phyloP scores from a whole-genome alignment of 2,888 invertebrate genomes.

The Tineola bisselliella region DNA sequence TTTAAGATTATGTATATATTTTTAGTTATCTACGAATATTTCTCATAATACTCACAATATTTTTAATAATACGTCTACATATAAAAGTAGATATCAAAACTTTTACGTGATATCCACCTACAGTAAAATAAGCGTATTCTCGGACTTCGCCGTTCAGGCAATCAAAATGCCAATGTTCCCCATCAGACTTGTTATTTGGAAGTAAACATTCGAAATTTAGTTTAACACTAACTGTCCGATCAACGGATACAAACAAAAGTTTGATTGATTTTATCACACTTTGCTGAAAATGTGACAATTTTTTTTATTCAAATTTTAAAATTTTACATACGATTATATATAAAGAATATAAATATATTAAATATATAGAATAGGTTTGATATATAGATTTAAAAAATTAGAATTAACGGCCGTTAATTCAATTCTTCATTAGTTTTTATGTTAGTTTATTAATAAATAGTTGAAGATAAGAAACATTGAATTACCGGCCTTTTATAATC shows the following conservation, averaged over 20 bases:
- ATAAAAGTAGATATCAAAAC: slow-evolving; percentile 56
- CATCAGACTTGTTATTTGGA: slow-evolving; percentile 56
- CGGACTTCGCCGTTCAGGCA: slow-evolving; percentile 51
- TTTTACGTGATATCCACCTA: slow-evolving; percentile 46
- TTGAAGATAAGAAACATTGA: too few species aligned
- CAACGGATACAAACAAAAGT: background rate
- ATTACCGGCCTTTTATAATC: too few species aligned
- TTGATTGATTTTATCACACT: background rate
- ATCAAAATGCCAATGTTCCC: slow-evolving; percentile 46
- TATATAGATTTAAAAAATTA: too few species aligned
- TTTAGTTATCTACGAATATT: background rate
- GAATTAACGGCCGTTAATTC: too few species aligned
- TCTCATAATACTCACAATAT: too few species aligned
- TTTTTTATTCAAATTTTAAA: background rate
- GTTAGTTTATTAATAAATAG: too few species aligned
- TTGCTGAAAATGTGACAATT: background rate
- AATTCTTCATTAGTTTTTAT: too few species aligned
- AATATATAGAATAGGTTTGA: too few species aligned
- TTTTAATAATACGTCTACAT: slow-evolving; percentile 30
- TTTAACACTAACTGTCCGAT: background rate
- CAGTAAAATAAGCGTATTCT: slow-evolving; percentile 63
- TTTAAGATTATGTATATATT: background rate
- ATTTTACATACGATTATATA: too few species aligned
- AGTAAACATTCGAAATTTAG: slow-evolving; percentile 21
- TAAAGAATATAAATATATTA: too few species aligned